These are phyloP conservation scores for Vulpes vulpes DNA, from an alignment of 2,113 vertebrate genomes.

Conservation along the genomic window DNA sequence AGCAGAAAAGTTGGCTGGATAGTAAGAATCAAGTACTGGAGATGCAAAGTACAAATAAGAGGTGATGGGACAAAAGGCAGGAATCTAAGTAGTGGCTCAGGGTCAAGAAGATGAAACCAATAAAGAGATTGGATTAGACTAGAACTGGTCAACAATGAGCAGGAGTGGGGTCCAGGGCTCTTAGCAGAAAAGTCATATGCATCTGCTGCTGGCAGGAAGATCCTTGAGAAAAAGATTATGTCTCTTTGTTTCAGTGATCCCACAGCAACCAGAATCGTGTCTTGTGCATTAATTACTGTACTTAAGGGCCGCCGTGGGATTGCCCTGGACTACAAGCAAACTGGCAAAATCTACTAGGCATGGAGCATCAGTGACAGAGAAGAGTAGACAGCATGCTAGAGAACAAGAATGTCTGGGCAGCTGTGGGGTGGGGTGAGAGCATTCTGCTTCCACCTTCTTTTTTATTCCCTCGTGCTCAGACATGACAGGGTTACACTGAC, in stretches of 20 bases:
- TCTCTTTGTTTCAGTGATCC: neutral
- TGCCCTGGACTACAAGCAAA: neutral
- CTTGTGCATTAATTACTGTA: neutral
- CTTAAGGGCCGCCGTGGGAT: neutral
- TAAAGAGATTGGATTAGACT: neutral
- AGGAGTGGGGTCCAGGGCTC: neutral
- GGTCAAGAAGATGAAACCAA: neutral
- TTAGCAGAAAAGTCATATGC: neutral
- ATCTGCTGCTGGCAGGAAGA: neutral
- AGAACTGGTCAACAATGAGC: neutral
- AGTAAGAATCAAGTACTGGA: neutral
- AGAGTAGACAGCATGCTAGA: neutral
- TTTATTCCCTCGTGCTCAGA: neutral
- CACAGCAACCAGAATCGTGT: neutral
- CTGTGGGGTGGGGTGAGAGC: fast-evolving
- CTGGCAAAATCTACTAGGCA: neutral
- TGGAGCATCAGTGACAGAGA: neutral
- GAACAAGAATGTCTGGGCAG: neutral
- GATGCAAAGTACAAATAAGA: neutral
- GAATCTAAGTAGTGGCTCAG: neutral
- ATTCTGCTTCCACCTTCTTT: neutral
- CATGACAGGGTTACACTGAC: neutral
- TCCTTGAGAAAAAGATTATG: neutral
- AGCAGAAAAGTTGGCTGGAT: neutral
- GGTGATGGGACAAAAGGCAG: neutral